Conservation (phyloP, 1,140 invertebrate species). For the Drosophila setifemur region DNA sequence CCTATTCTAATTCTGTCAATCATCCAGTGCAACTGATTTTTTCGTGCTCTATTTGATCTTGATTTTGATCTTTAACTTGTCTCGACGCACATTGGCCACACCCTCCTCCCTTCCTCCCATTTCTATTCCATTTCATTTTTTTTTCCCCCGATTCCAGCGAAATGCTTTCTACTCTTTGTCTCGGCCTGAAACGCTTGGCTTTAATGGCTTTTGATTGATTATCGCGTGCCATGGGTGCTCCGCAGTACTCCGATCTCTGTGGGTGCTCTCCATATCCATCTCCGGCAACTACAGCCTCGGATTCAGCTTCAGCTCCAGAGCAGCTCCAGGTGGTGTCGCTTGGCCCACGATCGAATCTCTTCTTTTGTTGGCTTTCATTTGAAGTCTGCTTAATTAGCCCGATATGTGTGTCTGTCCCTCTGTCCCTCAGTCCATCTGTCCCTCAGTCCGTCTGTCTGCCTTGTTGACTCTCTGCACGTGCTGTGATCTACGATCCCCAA, state of each 20-base stretch:
- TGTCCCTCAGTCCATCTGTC: no score
- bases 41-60: conserved; percentile 63
- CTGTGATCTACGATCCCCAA: conserved; percentile 56
- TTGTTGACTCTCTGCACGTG: conserved; percentile 59
- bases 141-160: conserved; percentile 65
- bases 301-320: conserved; percentile 33
- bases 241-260: conserved; percentile 37
- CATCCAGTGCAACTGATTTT: conserved; percentile 68
- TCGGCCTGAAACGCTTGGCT: conserved; percentile 61
- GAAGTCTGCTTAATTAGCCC: conserved; percentile 76
- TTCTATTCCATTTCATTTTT: background rate
- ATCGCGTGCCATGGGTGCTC: conserved; percentile 68
- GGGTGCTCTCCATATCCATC: conserved; percentile 49
- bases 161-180: conserved; percentile 75
- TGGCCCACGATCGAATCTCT: conserved; percentile 69
- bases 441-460: no score
- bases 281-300: no score
- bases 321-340: conserved; percentile 54
- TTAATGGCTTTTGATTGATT: conserved; percentile 80
- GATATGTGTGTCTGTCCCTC: conserved; percentile 59
- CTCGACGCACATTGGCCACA: conserved; percentile 71
- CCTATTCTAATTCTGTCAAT: conserved; percentile 80
- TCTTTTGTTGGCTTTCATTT: conserved; percentile 53
- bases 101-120: conserved; percentile 26
- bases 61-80: conserved; percentile 78